Evolutionary conservation across 2,888 invertebrate genomes (phyloP), one percentile per base, ranked within the genome.

Genomic region (Listrodromus nycthemerus): DNA sequence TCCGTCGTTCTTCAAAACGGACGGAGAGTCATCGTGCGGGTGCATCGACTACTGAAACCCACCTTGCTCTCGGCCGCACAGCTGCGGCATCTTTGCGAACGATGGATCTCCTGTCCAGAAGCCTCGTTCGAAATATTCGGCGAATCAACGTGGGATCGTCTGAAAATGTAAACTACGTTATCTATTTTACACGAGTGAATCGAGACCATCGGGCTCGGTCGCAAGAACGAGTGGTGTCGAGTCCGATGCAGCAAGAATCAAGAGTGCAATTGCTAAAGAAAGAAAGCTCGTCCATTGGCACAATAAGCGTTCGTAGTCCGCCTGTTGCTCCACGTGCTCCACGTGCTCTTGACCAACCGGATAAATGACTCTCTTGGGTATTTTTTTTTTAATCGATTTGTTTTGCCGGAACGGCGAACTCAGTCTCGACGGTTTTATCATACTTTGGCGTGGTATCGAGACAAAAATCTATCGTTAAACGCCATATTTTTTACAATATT

Each of bases 331-430:
- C 63, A 55, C 48, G 58, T 48, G 37, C 37, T 37, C 58, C 16
- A 21, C 58, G n/a, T 75, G 41, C 55, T 81, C 80, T 85, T 83
- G 88, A 86, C 85, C 88, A 85, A 84, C 88, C 88, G 90, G 90
- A 91, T 90, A 90, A 91, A 91, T 91, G 90, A 91, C 88, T 89
- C 86, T 86, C 80, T 80, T 86, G 86, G 83, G 88, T 89, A 90
- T 67, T 16, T 27, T 67, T 66, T 27, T 24, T 66, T 45, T n/a
- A n/a, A 24, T 67, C 21, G 5, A 41, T 1, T 1, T 33, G 4
- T 5, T 8, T 88, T 88, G 86, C 70, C 58, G 65, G 85, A 83
- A 86, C 82, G 83, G 1, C 37, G 37, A 37, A 37, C 10, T 8
- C 8, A 37, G 37, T 10, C 10, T 37, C 1, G 37, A 7, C 37